Conservation (phyloP, 2,797 vertebrate species). For the Eurystomus glaucurus region DNA sequence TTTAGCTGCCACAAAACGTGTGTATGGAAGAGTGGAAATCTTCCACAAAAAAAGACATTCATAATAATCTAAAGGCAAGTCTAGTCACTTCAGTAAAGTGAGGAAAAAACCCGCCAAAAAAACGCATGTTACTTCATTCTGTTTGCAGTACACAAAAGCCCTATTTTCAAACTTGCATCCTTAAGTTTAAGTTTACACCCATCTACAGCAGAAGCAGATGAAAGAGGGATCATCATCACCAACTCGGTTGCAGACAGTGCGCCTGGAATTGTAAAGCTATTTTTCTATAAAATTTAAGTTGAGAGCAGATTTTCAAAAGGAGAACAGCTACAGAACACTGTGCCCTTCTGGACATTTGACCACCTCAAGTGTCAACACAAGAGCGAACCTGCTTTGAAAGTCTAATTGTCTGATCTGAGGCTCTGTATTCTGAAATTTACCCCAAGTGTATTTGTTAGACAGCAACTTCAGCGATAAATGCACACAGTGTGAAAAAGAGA, state of each 20-base stretch:
- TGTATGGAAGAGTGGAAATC: background rate
- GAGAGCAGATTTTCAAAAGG: background rate
- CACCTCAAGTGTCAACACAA: background rate
- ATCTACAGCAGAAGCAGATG: background rate
- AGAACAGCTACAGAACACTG: background rate
- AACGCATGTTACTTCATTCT: background rate
- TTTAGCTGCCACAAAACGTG: background rate
- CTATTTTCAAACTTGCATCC: background rate
- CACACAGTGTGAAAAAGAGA: background rate
- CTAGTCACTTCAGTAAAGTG: background rate
- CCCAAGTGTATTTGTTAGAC: background rate
- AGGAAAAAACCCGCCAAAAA: background rate
- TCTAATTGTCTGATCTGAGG: background rate
- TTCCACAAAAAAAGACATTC: background rate
- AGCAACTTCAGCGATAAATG: background rate
- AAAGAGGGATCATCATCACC: background rate
- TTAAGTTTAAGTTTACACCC: background rate
- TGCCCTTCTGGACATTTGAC: background rate
- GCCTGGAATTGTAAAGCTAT: background rate
- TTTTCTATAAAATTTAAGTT: background rate
- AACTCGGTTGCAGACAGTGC: background rate
- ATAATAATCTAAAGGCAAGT: background rate
- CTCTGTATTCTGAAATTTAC: background rate
- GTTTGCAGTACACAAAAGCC: background rate
- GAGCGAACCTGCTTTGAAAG: background rate